These are phyloP conservation scores for Garrulus glandarius DNA, from an alignment of 2,797 vertebrate genomes.

Conservation along the genomic window DNA sequence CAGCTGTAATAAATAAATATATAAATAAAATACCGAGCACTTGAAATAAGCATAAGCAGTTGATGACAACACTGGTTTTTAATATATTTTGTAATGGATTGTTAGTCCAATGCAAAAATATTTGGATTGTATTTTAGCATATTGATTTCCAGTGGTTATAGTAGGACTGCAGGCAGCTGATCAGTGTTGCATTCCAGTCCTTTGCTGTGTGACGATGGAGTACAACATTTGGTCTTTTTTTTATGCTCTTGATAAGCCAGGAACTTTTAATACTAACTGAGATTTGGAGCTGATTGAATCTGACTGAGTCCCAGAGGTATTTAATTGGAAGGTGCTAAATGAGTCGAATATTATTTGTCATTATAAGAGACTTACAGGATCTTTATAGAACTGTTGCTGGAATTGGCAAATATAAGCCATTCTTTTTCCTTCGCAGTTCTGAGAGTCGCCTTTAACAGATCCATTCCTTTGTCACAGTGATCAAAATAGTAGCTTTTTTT, in stretches of 20 bases:
- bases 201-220: background rate
- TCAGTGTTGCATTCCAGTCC: accelerated
- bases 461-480: background rate
- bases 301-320: background rate
- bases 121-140: background rate
- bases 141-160: background rate
- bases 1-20: background rate
- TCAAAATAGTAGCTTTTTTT: background rate
- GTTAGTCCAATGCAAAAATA: background rate
- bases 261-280: background rate
- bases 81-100: background rate
- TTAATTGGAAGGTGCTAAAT: background rate
- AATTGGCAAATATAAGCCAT: background rate
- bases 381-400: background rate
- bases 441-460: background rate
- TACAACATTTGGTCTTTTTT: background rate
- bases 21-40: no score
- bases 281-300: background rate
- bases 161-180: background rate
- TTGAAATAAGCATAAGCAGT: background rate
- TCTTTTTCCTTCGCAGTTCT: background rate
- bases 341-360: background rate
- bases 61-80: background rate
- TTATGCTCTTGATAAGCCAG: background rate
- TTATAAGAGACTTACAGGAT: background rate